Evolutionary conservation across 2,113 vertebrate species (phyloP).

Genomic region (Gadus macrocephalus): DNA sequence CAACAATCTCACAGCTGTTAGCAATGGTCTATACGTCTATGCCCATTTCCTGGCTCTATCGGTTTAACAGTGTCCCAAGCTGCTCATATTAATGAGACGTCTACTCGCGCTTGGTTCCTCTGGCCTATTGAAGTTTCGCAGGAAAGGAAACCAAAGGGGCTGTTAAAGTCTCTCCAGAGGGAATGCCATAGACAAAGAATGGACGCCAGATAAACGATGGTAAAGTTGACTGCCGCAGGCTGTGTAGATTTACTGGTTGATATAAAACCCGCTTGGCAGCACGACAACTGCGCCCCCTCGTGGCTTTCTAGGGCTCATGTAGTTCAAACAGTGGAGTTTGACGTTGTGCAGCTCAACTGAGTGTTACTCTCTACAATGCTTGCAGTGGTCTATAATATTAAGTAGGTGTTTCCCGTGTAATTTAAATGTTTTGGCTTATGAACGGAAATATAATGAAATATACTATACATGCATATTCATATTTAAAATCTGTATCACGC

Average conservation of each 20-base stretch:
- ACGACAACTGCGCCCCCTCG: constrained; percentile 9
- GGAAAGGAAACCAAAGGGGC: too few species aligned
- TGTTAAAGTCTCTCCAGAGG: not conserved
- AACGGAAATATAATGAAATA: too few species aligned
- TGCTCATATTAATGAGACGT: constrained; percentile 5
- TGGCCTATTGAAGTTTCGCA: too few species aligned
- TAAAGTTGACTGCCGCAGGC: not conserved
- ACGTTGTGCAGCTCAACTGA: too few species aligned
- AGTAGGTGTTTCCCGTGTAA: too few species aligned
- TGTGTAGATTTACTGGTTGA: not conserved
- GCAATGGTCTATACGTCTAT: not conserved
- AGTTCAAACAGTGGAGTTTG: not conserved
- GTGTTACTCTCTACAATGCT: too few species aligned
- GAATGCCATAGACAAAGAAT: not conserved
- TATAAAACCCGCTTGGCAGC: not conserved
- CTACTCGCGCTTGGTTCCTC: not conserved
- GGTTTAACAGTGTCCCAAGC: not conserved
- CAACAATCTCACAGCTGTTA: constrained; percentile 25
- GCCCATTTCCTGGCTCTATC: not conserved
- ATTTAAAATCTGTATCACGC: too few species aligned
- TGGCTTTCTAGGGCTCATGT: not conserved
- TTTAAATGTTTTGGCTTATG: too few species aligned
- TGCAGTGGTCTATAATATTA: too few species aligned
- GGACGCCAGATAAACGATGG: not conserved
- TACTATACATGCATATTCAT: too few species aligned